These are phyloP conservation scores for Gadus macrocephalus DNA, from an alignment of 2,113 vertebrate genomes.

Conservation along the genomic window DNA sequence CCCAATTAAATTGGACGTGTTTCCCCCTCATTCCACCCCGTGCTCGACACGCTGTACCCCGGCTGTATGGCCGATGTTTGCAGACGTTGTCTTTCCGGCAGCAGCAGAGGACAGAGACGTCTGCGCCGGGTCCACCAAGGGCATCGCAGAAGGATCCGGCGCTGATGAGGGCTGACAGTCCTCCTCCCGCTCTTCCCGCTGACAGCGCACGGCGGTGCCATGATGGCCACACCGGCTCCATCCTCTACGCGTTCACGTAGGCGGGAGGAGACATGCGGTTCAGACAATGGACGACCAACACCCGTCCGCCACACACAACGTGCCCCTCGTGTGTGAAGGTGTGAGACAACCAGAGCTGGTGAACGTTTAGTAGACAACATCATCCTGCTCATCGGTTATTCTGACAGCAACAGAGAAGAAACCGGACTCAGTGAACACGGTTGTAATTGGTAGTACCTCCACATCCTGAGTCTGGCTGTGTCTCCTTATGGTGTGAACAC, in stretches of 20 bases:
- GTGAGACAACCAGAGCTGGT: background rate
- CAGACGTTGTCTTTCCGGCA: constrained; percentile 24
- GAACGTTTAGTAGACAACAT: background rate
- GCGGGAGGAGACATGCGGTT: background rate
- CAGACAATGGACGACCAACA: constrained; percentile 54
- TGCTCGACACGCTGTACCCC: background rate
- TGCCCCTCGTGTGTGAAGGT: background rate
- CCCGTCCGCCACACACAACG: constrained; percentile 25
- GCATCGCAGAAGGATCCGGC: constrained; percentile 31
- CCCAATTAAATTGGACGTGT: no score
- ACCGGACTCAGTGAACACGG: no score
- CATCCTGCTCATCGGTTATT: background rate
- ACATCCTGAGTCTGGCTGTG: no score
- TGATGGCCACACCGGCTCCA: background rate
- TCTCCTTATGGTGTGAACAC: no score
- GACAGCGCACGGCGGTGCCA: constrained; percentile 50
- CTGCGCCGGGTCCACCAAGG: constrained; percentile 46
- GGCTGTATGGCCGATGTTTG: background rate
- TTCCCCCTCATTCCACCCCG: no score
- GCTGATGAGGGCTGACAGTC: constrained; percentile 66
- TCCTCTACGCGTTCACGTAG: background rate
- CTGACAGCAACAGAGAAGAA: constrained; percentile 1
- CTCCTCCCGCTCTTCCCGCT: constrained; percentile 36
- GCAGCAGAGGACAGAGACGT: constrained; percentile 25
- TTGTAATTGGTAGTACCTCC: no score